A percentile compares a stretch with the other conserved stretches of the same genome.
Evolutionary conservation across 2,113 vertebrate species (phyloP).

Genomic region (Sminthopsis crassicaudata): DNA sequence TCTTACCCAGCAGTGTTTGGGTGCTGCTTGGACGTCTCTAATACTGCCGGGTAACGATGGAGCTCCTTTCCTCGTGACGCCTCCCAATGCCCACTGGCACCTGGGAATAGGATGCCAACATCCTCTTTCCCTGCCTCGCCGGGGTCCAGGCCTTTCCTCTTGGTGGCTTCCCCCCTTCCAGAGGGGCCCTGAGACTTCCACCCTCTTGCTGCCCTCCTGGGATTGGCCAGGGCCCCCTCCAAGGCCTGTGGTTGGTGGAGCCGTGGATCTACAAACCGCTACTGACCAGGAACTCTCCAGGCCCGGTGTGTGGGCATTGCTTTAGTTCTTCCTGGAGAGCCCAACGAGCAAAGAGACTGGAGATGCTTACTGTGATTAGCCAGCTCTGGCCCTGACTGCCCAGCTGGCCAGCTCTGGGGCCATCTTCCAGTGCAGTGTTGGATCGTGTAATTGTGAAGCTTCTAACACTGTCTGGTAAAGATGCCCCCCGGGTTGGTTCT

Average conservation of each 20-base stretch:
- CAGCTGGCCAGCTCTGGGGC: slow-evolving; percentile 66
- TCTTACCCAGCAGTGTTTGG: slow-evolving; percentile 82
- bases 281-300: neutral
- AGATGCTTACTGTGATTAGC: neutral
- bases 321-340: neutral
- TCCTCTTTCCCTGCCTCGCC: neutral
- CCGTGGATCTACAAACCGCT: slow-evolving; percentile 28
- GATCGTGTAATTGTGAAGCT: slow-evolving; percentile 68
- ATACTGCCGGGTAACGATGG: slow-evolving; percentile 83
- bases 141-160: neutral
- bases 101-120: neutral
- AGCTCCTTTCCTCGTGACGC: slow-evolving; percentile 67
- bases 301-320: slow-evolving; percentile 29
- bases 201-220: slow-evolving; percentile 8
- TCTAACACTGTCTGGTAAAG: slow-evolving; percentile 83
- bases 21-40: slow-evolving; percentile 77
- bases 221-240: neutral
- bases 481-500: slow-evolving; percentile 71
- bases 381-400: neutral
- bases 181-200: slow-evolving; percentile 42
- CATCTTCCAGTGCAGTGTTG: slow-evolving; percentile 82
- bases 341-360: neutral
- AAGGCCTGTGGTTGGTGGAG: slow-evolving; percentile 57
- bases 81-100: neutral
- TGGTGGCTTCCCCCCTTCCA: slow-evolving; percentile 9